A percentile compares a stretch with the other conserved stretches of the same genome.
Evolutionary conservation across 2,797 vertebrate species (phyloP).

Genomic region (Alcedo atthis): DNA sequence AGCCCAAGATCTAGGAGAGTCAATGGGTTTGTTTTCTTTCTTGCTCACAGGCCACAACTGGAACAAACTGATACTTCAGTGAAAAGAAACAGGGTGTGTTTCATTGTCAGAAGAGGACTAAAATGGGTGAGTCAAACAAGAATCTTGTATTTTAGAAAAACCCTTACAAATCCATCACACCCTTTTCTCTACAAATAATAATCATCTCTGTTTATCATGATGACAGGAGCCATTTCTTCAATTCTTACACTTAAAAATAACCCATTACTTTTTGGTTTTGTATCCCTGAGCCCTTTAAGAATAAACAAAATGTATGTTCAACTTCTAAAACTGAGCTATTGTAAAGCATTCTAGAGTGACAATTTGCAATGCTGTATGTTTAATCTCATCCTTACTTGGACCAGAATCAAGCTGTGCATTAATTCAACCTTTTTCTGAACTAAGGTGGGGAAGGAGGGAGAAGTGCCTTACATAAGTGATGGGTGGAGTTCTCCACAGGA

Average conservation of each 20-base stretch:
- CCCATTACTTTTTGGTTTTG: not conserved
- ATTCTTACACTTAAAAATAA: not conserved
- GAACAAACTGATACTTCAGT: not conserved
- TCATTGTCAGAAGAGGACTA: not conserved
- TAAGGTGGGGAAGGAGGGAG: not conserved
- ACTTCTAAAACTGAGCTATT: not conserved
- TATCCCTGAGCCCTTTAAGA: not conserved
- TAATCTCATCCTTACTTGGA: not conserved
- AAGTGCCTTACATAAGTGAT: not conserved
- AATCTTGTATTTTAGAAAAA: not conserved
- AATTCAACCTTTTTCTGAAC: not conserved
- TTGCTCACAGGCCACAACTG: not conserved
- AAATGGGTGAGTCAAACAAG: not conserved
- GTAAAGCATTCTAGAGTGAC: not conserved
- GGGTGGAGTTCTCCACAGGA: not conserved
- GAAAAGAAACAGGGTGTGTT: conserved; percentile 10
- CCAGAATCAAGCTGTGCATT: not conserved
- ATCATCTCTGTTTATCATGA: not conserved
- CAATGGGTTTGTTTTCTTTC: not conserved
- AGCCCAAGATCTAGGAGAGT: not conserved
- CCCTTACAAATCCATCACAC: not conserved
- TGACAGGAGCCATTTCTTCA: not conserved
- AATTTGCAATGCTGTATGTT: not conserved
- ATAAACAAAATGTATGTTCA: not conserved
- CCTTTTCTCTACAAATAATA: not conserved